Evolutionary conservation across 2,113 vertebrate species (phyloP).

Genomic region (Corvus cornix): DNA sequence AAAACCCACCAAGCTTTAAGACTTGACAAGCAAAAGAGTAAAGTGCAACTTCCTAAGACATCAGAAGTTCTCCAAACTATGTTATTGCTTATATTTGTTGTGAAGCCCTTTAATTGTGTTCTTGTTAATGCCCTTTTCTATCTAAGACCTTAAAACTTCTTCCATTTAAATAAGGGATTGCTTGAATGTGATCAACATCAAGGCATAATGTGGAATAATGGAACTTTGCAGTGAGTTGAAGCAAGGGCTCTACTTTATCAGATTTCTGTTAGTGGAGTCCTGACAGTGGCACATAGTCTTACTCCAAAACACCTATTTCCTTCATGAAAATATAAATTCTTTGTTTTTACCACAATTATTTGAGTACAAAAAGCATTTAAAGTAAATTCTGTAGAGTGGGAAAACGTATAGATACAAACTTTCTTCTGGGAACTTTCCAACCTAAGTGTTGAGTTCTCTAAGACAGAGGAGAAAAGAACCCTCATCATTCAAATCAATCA

Average conservation of each 20-base stretch:
- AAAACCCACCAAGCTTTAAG: neutral
- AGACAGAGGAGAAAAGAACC: neutral
- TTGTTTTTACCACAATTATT: neutral
- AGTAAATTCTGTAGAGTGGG: neutral
- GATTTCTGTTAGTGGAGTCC: neutral
- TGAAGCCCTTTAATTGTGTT: neutral
- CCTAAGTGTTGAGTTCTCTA: neutral
- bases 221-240: neutral
- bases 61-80: fast-evolving
- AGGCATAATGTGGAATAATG: neutral
- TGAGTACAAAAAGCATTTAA: neutral
- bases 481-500: neutral
- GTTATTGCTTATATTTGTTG: neutral
- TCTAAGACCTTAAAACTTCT: neutral
- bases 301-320: neutral
- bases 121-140: neutral
- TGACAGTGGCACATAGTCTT: neutral
- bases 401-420: neutral
- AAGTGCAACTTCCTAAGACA: neutral
- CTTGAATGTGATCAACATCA: neutral
- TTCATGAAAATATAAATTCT: neutral
- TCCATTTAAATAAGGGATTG: neutral
- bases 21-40: neutral
- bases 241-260: neutral
- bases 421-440: neutral